These are phyloP conservation scores for Apodemus agrarius DNA, from an alignment of 2,797 vertebrate genomes.

Conservation along the genomic window DNA sequence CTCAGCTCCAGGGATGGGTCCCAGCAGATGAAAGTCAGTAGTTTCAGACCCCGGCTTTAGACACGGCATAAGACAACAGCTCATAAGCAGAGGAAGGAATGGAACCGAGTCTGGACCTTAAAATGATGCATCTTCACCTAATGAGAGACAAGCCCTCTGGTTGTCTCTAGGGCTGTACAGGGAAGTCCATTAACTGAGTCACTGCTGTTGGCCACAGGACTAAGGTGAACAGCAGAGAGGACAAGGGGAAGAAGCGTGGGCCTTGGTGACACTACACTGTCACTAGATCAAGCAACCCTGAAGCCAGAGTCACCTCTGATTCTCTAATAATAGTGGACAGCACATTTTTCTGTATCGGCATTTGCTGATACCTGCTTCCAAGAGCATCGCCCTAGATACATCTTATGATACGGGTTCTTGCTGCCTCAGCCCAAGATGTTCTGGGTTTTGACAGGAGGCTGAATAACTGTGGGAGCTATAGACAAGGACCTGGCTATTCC, in stretches of 20 bases:
- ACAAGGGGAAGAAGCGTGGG: not conserved
- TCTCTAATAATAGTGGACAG: not conserved
- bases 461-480: not conserved
- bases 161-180: not conserved
- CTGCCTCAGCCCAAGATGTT: not conserved
- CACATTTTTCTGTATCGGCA: not conserved
- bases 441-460: not conserved
- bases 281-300: not conserved
- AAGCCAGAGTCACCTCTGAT: not conserved
- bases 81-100: not conserved
- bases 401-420: not conserved
- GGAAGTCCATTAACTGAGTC: not conserved
- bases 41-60: not conserved
- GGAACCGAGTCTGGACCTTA: not conserved
- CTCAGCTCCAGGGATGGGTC: not conserved
- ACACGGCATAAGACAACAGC: not conserved
- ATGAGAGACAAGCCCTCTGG: not conserved
- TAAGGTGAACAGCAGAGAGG: conserved; percentile 1
- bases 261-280: not conserved
- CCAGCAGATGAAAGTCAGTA: not conserved
- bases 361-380: conserved; percentile 15
- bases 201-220: not conserved
- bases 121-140: not conserved
- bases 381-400: not conserved
- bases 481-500: not conserved